Evolutionary conservation across 1,140 invertebrate species (phyloP), one percentile per base, ranked within the genome.

Genomic region (Stenopsyche tienmushanensis): DNA sequence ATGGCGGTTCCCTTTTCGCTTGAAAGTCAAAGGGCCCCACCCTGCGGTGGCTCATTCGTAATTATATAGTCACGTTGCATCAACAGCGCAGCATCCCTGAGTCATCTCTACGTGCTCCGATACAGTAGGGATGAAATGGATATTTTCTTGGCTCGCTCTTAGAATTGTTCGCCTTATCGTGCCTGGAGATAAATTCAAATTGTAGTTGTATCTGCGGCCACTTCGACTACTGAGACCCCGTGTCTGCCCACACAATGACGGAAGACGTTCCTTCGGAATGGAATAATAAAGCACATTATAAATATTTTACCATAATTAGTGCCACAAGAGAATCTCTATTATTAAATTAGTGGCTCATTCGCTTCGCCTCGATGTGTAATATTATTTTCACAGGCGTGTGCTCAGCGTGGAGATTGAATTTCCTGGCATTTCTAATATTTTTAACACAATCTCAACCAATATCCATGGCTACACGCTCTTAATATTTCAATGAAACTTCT

Each of bases 1-100:
- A 65, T 69, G 24, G 65, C 59, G 65, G 62, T 65, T 62, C 44
- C 29, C 44, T 39, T 24, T 53, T 53, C 39, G 34, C 10, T 44
- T n/a, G 20, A 7, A 13, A 20, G 47, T 55, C 52, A 34, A 55
- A 55, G 26, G 52, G 26, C 26, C 18, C 2, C 18, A n/a, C n/a
- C n/a, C n/a, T n/a, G n/a, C n/a, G n/a, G n/a, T 34, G 29, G 29
- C 29, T 34, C 29, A 5, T 34, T 5, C 45, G 45, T 20, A 47
- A 47, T 47, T 47, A 47, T 47, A 13, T 47, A 47, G 45, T 47
- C 45, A 47, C 45, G 45, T 54, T 54, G 52, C 52, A 7, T 7
- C 20, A 9, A 7, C 24, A 24, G 7, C 3, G 24, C 10, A n/a
- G 17, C 18, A 5, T 3, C 52, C 21, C 1, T 9, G 5, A 34